Conservation (phyloP, 2,113 vertebrate genomes). For the Neolamprologus falcicula region DNA sequence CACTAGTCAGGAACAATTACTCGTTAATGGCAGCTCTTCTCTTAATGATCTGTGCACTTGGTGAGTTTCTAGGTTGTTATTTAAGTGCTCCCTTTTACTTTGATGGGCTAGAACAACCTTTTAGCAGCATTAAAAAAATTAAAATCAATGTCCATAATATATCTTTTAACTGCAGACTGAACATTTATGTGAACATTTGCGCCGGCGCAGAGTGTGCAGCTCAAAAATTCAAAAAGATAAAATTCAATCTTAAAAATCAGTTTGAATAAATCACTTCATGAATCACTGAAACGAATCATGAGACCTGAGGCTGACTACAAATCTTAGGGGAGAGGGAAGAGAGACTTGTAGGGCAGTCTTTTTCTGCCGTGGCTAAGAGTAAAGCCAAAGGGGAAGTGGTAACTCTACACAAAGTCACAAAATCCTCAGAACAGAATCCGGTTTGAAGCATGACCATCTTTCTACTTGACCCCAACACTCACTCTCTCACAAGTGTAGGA, state of each 20-base stretch:
- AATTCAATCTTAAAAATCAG: background rate
- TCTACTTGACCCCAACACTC: accelerated
- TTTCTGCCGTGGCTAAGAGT: accelerated
- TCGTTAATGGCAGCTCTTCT: background rate
- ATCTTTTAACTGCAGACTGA: background rate
- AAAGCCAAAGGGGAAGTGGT: background rate
- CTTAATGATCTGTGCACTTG: background rate
- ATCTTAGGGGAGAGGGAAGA: background rate
- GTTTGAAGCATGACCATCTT: background rate
- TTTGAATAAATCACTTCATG: background rate
- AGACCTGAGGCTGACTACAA: background rate
- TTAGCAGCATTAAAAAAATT: background rate
- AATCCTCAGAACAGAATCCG: background rate
- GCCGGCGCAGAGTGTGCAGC: background rate
- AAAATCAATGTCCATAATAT: background rate
- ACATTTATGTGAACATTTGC: background rate
- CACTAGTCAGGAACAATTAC: background rate
- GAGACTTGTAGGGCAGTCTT: background rate
- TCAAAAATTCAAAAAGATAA: background rate
- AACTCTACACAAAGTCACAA: background rate
- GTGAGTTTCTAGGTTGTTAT: background rate
- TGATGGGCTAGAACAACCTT: background rate
- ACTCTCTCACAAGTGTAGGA: background rate
- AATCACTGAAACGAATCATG: background rate
- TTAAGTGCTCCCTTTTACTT: background rate